phyloP scores from a whole-genome alignment of 2,888 invertebrate species.

The Odontocolon sp. region DNA sequence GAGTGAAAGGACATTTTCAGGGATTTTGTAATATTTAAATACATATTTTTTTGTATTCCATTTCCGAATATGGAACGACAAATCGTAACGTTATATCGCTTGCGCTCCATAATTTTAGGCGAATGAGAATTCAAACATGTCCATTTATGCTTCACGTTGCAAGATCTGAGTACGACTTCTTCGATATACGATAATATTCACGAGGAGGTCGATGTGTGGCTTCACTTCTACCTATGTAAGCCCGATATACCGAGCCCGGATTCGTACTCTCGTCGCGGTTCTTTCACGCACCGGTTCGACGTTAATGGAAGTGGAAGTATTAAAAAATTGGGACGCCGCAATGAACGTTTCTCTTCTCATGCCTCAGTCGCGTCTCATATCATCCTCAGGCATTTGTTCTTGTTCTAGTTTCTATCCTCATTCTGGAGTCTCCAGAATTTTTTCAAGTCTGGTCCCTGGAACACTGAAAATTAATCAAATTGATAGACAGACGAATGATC shows the following conservation, averaged over 20 bases:
- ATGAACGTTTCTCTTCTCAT: conserved; percentile 54
- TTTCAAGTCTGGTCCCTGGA: conserved; percentile 2
- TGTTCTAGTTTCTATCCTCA: conserved; percentile 47
- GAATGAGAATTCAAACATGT: not conserved
- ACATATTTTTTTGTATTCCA: too few species aligned
- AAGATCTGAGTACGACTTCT: not conserved
- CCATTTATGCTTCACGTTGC: not conserved
- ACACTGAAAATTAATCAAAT: not conserved
- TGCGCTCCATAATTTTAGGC: not conserved
- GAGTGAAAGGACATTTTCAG: not conserved
- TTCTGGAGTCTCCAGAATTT: conserved; percentile 20
- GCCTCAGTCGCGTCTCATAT: conserved; percentile 3
- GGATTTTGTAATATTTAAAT: too few species aligned
- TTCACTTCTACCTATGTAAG: not conserved
- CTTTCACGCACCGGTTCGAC: conserved; percentile 32
- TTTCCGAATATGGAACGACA: not conserved
- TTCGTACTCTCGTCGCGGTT: conserved; percentile 36
- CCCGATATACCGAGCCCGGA: conserved; percentile 22
- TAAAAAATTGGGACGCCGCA: conserved; percentile 51
- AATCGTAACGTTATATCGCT: not conserved
- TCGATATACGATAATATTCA: not conserved
- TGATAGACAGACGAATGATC: not conserved
- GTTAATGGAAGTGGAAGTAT: conserved; percentile 49
- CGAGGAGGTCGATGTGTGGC: conserved; percentile 12
- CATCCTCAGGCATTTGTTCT: conserved; percentile 21